phyloP scores from a whole-genome alignment of 2,888 invertebrate genomes.

The Danaus chrysippus region DNA sequence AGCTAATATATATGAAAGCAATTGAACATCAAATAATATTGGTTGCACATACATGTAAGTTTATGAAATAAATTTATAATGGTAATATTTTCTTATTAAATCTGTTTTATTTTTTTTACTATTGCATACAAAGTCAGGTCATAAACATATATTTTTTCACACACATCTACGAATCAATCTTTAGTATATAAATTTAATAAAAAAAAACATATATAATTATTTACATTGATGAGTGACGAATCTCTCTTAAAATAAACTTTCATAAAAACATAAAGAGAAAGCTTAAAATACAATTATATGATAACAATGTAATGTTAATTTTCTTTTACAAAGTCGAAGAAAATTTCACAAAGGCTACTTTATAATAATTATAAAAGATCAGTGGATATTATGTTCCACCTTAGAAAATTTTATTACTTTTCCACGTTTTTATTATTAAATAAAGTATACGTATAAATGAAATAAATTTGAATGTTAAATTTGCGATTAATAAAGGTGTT shows the following conservation, averaged over 20 bases:
- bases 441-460: not conserved
- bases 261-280: constrained; percentile 1
- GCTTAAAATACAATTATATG: constrained; percentile 3
- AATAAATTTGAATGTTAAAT: no score
- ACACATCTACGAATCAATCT: no score
- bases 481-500: no score
- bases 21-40: no score
- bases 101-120: no score
- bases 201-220: not conserved
- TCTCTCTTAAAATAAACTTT: not conserved
- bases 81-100: no score
- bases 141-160: no score
- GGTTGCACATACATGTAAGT: no score
- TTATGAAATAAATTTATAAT: no score
- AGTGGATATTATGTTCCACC: not conserved
- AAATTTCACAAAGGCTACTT: not conserved
- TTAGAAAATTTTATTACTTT: not conserved
- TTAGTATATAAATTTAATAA: no score
- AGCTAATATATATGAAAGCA: no score
- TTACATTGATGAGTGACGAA: not conserved
- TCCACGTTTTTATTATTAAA: not conserved
- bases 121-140: no score
- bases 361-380: constrained; percentile 3
- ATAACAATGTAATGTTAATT: constrained; percentile 2
- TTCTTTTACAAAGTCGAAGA: not conserved